These are phyloP conservation scores for Hirtodrosophila duncani DNA, from an alignment of 2,888 invertebrate species.

Conservation along the genomic window DNA sequence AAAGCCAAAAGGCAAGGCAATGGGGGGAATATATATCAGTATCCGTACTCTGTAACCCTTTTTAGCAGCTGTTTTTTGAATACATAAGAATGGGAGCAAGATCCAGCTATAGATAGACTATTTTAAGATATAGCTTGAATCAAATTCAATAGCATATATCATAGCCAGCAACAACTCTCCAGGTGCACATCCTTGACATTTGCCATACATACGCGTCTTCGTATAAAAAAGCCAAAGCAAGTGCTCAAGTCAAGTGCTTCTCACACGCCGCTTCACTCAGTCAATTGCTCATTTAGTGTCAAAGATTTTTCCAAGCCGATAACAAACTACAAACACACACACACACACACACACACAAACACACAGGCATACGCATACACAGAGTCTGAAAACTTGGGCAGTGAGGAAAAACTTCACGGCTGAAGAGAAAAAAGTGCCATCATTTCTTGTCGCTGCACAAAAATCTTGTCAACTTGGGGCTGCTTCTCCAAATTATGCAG, in stretches of 20 bases:
- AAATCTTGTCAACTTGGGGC: conserved; percentile 64
- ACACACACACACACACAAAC: conserved; percentile 9
- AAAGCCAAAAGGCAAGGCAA: background rate
- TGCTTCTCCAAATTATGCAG: conserved; percentile 65
- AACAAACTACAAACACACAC: conserved; percentile 23
- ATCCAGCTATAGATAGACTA: too few relatives aligned
- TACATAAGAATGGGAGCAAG: too few relatives aligned
- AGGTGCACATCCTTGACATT: conserved; percentile 58
- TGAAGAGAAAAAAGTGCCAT: conserved; percentile 45
- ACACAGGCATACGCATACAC: too few relatives aligned
- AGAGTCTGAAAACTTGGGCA: conserved; percentile 34
- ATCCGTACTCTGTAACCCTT: too few relatives aligned
- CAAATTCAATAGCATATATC: conserved; percentile 10
- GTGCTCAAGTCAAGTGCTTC: conserved; percentile 34
- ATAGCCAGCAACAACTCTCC: conserved; percentile 20
- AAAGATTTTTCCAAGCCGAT: conserved; percentile 66
- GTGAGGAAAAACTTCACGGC: too few relatives aligned
- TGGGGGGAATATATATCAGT: too few relatives aligned
- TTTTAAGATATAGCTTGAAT: conserved; percentile 16
- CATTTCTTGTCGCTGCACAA: conserved; percentile 72
- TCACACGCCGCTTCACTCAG: conserved; percentile 50
- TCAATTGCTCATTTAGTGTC: conserved; percentile 74
- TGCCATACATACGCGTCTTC: too few relatives aligned
- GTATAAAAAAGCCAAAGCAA: too few relatives aligned
- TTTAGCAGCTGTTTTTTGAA: conserved; percentile 25